Percentiles rank a stretch among this genome's conserved stretches.
Evolutionary conservation across 2,113 vertebrate genomes (phyloP).

Genomic region (Dasypus novemcinctus): DNA sequence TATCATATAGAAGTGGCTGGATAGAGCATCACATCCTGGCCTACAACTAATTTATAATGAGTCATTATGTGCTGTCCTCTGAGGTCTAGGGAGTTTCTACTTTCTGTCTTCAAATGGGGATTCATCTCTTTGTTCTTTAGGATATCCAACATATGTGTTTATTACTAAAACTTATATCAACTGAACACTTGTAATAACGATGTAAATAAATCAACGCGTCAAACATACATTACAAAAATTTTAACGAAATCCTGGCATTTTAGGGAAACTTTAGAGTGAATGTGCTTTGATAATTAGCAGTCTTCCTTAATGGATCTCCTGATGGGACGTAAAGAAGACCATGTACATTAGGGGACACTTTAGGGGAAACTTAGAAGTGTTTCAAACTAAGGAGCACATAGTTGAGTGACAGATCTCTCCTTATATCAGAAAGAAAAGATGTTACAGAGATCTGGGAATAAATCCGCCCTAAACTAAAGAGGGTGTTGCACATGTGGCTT

Average conservation of each 20-base stretch:
- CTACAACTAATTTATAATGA: neutral
- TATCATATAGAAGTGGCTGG: neutral
- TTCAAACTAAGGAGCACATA: neutral
- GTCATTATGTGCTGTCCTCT: neutral
- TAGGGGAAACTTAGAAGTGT: neutral
- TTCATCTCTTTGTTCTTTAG: neutral
- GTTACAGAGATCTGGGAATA: neutral
- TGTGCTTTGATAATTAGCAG: rapidly evolving
- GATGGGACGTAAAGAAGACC: neutral
- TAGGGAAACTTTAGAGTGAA: neutral
- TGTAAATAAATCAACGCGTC: neutral
- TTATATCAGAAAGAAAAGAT: neutral
- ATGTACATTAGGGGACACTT: neutral
- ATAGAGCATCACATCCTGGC: neutral
- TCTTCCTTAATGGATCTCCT: neutral
- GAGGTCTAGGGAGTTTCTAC: neutral
- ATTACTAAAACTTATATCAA: neutral
- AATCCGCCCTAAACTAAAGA: neutral
- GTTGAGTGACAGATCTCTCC: neutral
- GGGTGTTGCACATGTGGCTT: rapidly evolving
- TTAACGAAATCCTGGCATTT: neutral
- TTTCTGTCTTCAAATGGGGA: neutral
- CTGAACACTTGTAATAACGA: neutral
- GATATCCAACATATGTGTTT: neutral
- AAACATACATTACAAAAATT: neutral